phyloP scores from a whole-genome alignment of 2,888 invertebrate genomes.

The Ophion ellenae region DNA sequence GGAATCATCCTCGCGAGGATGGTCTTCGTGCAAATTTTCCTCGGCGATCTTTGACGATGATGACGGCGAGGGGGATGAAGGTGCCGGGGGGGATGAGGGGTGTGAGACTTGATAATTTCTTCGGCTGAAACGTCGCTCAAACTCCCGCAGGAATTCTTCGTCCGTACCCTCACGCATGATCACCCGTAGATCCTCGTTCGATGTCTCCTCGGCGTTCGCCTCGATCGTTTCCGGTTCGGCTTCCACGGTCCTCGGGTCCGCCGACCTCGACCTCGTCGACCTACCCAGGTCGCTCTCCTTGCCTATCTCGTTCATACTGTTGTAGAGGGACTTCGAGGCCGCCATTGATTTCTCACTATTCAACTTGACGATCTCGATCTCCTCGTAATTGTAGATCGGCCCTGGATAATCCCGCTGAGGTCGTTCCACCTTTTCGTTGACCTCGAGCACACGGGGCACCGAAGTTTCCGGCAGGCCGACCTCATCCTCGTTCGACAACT shows the following conservation, averaged over 20 bases:
- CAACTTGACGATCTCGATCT: conserved; percentile 84
- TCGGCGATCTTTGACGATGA: conserved; percentile 46
- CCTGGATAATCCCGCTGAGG: conserved; percentile 83
- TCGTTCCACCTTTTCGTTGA: conserved; percentile 64
- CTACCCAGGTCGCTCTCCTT: conserved; percentile 58
- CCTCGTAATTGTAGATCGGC: conserved; percentile 81
- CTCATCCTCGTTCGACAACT: conserved; percentile 45
- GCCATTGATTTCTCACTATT: conserved; percentile 76
- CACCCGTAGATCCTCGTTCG: conserved; percentile 72
- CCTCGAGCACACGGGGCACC: not conserved
- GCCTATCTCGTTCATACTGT: conserved; percentile 32
- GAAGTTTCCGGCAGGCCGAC: conserved; percentile 74
- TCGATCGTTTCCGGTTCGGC: conserved; percentile 51
- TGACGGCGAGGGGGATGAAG: conserved; percentile 9
- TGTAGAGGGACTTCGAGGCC: conserved; percentile 76
- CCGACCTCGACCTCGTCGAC: conserved; percentile 56
- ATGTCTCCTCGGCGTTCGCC: conserved; percentile 34
- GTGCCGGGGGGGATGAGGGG: conserved; percentile 39
- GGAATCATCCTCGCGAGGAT: conserved; percentile 29
- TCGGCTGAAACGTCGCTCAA: conserved; percentile 74
- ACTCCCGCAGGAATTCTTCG: conserved; percentile 76
- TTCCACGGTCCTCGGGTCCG: conserved; percentile 58
- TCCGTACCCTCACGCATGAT: conserved; percentile 76
- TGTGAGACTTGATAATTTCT: conserved; percentile 41
- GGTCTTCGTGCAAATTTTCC: conserved; percentile 54